phyloP scores from a whole-genome alignment of 2,888 invertebrate species.

The Sepiola atlantica region DNA sequence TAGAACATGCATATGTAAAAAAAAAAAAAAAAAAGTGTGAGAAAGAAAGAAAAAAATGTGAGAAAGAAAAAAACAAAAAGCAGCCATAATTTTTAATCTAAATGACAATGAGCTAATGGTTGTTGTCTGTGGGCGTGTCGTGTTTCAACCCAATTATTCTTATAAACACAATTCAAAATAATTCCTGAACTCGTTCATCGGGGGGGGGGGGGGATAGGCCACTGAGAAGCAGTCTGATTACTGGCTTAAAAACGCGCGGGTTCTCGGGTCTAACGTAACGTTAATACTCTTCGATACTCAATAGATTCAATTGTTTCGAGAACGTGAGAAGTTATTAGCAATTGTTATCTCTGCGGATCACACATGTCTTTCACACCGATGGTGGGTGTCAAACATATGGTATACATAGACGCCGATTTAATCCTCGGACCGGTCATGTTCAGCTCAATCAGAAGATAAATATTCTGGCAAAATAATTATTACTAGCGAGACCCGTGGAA shows the following conservation, averaged over 20 bases:
- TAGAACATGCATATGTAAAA: not conserved
- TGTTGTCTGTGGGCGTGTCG: not conserved
- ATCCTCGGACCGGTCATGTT: no score
- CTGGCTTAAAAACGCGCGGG: not conserved
- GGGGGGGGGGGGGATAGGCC: not conserved
- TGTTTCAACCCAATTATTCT: not conserved
- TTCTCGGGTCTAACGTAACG: not conserved
- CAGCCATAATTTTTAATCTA: not conserved
- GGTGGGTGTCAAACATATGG: no score
- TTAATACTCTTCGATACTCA: not conserved
- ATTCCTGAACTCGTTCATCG: not conserved
- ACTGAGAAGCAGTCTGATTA: not conserved
- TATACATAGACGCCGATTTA: no score
- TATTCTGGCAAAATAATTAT: no score
- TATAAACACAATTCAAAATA: slow-evolving; percentile 20
- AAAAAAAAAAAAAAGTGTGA: no score
- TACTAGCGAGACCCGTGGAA: no score
- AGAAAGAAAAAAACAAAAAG: not conserved
- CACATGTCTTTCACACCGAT: not conserved
- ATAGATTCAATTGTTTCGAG: not conserved
- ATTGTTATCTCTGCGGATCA: not conserved
- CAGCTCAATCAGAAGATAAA: no score
- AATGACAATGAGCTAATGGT: not conserved
- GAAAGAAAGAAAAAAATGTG: not conserved
- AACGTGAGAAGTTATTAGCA: not conserved